phyloP scores from a whole-genome alignment of 2,888 invertebrate genomes.

The Drosophila rubida region DNA sequence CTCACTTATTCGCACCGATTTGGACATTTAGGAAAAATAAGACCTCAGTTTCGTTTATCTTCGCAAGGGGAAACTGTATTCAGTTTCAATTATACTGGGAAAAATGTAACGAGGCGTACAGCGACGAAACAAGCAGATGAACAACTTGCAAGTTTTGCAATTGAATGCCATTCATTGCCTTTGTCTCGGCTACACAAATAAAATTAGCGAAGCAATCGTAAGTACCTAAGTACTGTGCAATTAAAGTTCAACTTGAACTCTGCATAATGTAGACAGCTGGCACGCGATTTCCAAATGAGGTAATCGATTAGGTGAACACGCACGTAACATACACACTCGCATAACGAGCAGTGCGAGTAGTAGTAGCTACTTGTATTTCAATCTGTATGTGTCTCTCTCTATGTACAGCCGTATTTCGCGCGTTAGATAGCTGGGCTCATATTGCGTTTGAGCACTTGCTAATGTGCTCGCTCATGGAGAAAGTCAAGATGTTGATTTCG shows the following conservation, averaged over 20 bases:
- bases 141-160: conserved; percentile 17
- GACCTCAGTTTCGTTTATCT: conserved; percentile 6
- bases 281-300: conserved; percentile 62
- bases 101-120: conserved; percentile 55
- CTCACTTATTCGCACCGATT: conserved; percentile 27
- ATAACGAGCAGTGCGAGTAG: too few species aligned
- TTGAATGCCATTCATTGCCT: conserved; percentile 30
- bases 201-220: conserved; percentile 57
- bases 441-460: conserved; percentile 30
- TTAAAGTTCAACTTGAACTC: conserved; percentile 75
- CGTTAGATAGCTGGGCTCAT: conserved; percentile 7
- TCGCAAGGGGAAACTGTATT: conserved; percentile 18
- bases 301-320: conserved; percentile 61
- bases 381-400: conserved; percentile 21
- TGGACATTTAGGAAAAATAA: conserved; percentile 19
- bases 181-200: conserved; percentile 36
- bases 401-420: conserved; percentile 2
- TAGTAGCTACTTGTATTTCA: conserved; percentile 7
- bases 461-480: conserved; percentile 39
- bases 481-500: conserved; percentile 44
- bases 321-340: conserved; percentile 11
- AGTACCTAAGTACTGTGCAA: conserved; percentile 52
- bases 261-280: conserved; percentile 24
- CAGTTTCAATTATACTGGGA: conserved; percentile 50
- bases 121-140: conserved; percentile 38